A percentile compares a stretch with the other conserved stretches of the same genome.
These are phyloP conservation scores for Lindbergichthys nudifrons DNA, from an alignment of 2,797 vertebrate species.

Conservation along the genomic window DNA sequence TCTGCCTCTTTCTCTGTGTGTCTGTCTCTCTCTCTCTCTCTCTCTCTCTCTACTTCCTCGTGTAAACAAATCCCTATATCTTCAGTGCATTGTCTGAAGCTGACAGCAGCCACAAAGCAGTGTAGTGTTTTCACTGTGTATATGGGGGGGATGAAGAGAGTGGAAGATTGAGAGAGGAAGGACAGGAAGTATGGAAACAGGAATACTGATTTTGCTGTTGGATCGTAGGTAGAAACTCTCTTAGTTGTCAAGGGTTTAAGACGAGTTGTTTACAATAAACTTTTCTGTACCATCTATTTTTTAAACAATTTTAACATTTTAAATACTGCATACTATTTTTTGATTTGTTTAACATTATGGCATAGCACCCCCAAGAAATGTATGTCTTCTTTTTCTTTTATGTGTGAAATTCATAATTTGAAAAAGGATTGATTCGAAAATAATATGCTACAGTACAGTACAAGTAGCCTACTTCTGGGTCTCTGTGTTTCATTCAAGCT, in stretches of 20 bases:
- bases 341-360: neutral
- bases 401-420: too few relatives aligned
- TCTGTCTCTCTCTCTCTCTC: neutral
- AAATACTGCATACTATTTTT: neutral
- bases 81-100: conserved; percentile 69
- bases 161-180: conserved; percentile 17
- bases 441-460: too few relatives aligned
- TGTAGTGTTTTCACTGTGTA: conserved; percentile 47
- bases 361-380: too few relatives aligned
- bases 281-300: too few relatives aligned
- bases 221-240: neutral
- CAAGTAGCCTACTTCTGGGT: too few relatives aligned
- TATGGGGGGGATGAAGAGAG: neutral
- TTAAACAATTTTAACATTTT: too few relatives aligned
- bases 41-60: conserved; percentile 15
- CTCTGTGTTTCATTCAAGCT: too few relatives aligned
- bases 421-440: too few relatives aligned
- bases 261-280: neutral
- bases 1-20: conserved; percentile 2
- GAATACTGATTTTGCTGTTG: conserved; percentile 32
- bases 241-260: neutral
- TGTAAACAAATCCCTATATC: conserved; percentile 82
- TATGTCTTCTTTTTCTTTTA: too few relatives aligned
- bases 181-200: conserved; percentile 28
- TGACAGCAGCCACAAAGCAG: conserved; percentile 73